A percentile compares a stretch with the other conserved stretches of the same genome.
phyloP scores from a whole-genome alignment of 2,888 invertebrate species.

The Cyaniris semiargus region DNA sequence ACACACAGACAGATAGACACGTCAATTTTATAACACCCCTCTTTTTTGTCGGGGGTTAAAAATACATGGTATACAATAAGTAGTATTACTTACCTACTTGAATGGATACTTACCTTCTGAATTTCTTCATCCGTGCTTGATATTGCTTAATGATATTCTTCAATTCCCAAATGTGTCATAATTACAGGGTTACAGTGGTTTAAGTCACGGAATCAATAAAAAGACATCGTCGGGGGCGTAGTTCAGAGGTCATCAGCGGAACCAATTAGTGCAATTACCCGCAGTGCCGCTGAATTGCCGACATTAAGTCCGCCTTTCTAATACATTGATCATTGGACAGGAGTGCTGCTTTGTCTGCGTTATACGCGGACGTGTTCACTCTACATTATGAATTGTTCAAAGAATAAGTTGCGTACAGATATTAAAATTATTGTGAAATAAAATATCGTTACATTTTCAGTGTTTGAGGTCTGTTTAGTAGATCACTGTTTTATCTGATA shows the following conservation, averaged over 20 bases:
- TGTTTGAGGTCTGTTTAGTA: too few relatives aligned
- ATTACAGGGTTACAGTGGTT: background rate
- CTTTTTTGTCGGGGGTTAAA: too few relatives aligned
- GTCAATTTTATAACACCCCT: too few relatives aligned
- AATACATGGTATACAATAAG: too few relatives aligned
- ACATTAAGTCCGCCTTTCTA: conserved; percentile 74
- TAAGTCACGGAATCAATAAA: conserved; percentile 24
- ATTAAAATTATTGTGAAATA: too few relatives aligned
- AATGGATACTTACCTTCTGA: background rate
- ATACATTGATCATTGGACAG: conserved; percentile 73
- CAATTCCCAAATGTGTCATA: conserved; percentile 18
- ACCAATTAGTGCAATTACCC: conserved; percentile 37
- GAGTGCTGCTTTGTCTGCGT: conserved; percentile 65
- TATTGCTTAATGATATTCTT: background rate
- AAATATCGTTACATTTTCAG: too few relatives aligned
- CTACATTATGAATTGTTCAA: conserved; percentile 45
- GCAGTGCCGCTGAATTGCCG: conserved; percentile 72
- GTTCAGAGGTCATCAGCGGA: conserved; percentile 30
- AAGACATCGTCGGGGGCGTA: conserved; percentile 23
- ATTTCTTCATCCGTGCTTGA: background rate
- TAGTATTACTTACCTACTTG: too few relatives aligned
- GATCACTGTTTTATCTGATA: too few relatives aligned
- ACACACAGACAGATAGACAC: too few relatives aligned
- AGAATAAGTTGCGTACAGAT: conserved; percentile 41
- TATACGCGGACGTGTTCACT: conserved; percentile 63